Evolutionary conservation across 2,113 vertebrate species (phyloP).

Genomic region (Uria lomvia): DNA sequence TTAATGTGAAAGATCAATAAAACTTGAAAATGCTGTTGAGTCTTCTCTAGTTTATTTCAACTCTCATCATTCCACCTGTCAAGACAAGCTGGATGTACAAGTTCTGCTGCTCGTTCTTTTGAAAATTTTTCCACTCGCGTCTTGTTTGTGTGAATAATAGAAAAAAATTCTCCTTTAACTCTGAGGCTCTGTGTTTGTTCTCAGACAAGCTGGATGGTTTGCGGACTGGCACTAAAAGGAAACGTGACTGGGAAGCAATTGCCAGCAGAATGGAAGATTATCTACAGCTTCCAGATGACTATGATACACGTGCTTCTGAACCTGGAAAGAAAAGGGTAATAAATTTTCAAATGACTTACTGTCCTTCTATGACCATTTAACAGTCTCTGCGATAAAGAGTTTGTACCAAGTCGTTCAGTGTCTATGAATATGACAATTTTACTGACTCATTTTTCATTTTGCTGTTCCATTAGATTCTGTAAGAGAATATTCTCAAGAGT

Average conservation of each 20-base stretch:
- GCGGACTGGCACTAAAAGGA: constrained; percentile 89
- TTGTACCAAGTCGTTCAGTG: not conserved
- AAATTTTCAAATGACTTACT: constrained; percentile 4
- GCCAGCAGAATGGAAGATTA: constrained; percentile 91
- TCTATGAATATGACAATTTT: not conserved
- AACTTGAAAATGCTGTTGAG: constrained; percentile 48
- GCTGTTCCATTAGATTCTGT: not conserved
- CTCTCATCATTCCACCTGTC: constrained; percentile 9
- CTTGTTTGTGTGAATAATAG: constrained; percentile 54
- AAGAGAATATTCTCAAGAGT: not conserved
- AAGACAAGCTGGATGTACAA: constrained; percentile 59
- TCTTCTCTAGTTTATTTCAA: constrained; percentile 58
- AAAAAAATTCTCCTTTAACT: constrained; percentile 62
- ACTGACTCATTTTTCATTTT: not conserved
- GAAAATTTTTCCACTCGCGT: constrained; percentile 44
- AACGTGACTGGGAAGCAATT: constrained; percentile 86
- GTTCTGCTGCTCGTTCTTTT: constrained; percentile 49
- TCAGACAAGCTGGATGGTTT: constrained; percentile 97
- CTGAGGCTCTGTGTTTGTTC: constrained; percentile 75
- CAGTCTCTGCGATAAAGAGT: not conserved
- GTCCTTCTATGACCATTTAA: not conserved
- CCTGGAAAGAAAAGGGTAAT: constrained; percentile 97
- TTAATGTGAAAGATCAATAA: constrained; percentile 51
- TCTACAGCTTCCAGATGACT: constrained; percentile 97
- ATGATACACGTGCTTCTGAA: constrained; percentile 92